phyloP scores from a whole-genome alignment of 2,113 vertebrate species.

The Lepisosteus oculatus region DNA sequence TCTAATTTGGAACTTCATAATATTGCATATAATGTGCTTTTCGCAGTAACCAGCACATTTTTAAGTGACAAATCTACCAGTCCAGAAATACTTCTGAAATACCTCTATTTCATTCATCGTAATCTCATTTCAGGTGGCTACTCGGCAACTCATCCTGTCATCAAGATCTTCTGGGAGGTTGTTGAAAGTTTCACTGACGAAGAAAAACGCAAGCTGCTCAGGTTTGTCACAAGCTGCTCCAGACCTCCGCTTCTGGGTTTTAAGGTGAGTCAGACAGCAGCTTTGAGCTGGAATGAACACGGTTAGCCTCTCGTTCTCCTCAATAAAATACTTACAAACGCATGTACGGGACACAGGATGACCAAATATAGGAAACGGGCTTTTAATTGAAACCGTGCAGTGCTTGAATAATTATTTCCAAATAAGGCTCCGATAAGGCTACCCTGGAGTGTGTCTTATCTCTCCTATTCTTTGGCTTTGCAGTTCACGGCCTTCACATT shows the following conservation, averaged over 20 bases:
- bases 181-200: conserved; percentile 96
- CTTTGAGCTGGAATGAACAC: not conserved
- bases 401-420: conserved; percentile 40
- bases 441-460: conserved; percentile 41
- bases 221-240: conserved; percentile 96
- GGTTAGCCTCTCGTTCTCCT: not conserved
- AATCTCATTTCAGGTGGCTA: conserved; percentile 77
- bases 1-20: no score
- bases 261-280: conserved; percentile 68
- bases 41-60: no score
- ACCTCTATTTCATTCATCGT: no score
- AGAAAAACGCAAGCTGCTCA: conserved; percentile 92
- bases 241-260: conserved; percentile 93
- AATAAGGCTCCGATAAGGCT: conserved; percentile 38
- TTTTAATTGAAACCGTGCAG: not conserved
- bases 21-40: no score
- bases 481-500: conserved; percentile 47
- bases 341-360: not conserved
- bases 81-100: no score
- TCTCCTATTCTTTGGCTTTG: conserved; percentile 30
- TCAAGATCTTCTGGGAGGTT: conserved; percentile 93
- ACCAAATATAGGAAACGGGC: no score
- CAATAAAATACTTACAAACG: not conserved
- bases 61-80: no score
- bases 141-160: conserved; percentile 88